Conservation (phyloP, 2,113 vertebrate genomes). For the Ivindomyrus marchei region DNA sequence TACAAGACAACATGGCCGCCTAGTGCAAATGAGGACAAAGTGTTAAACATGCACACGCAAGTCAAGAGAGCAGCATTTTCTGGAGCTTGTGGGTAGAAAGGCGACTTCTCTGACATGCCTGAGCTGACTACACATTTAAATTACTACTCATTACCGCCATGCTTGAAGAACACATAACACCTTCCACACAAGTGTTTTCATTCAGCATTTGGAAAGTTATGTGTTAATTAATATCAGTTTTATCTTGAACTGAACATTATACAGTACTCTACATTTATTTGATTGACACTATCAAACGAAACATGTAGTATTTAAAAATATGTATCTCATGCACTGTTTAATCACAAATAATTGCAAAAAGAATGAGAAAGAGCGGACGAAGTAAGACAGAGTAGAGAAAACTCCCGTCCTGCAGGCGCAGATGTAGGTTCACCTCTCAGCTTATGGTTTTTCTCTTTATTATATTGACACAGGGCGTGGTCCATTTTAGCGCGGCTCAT, state of each 20-base stretch:
- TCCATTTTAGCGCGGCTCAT: background rate
- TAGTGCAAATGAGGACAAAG: conserved; percentile 36
- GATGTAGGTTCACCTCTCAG: background rate
- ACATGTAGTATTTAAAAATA: background rate
- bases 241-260: background rate
- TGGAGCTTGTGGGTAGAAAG: background rate
- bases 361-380: background rate
- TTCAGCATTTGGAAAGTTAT: background rate
- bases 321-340: background rate
- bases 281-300: background rate
- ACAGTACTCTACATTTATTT: background rate
- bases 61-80: background rate
- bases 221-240: background rate
- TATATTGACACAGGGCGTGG: background rate
- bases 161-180: background rate
- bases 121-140: background rate
- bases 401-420: background rate
- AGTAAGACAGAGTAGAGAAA: background rate
- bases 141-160: background rate
- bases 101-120: too few species aligned
- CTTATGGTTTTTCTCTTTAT: background rate
- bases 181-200: background rate
- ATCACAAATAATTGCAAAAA: background rate
- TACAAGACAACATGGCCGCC: conserved; percentile 51
- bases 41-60: background rate